Evolutionary conservation across 2,797 vertebrate species (phyloP).

Genomic region (Schizopygopsis malacanthus): DNA sequence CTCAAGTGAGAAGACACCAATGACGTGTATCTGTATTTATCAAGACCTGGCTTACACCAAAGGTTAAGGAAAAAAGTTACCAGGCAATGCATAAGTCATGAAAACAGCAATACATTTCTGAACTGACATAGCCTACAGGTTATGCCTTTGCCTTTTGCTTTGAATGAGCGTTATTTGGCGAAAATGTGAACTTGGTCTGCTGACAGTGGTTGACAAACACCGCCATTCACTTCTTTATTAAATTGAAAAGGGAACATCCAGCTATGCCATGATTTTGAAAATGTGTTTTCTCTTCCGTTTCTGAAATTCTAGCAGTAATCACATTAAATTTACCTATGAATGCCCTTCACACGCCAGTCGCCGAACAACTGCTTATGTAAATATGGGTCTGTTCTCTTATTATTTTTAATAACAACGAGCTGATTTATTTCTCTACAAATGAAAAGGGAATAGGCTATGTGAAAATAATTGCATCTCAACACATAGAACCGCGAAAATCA

Average conservation of each 20-base stretch:
- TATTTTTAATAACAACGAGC: constrained; percentile 20
- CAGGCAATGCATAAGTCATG: background rate
- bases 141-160: constrained; percentile 58
- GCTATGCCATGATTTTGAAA: constrained; percentile 41
- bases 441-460: background rate
- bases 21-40: constrained; percentile 46
- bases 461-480: background rate
- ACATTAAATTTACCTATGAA: constrained; percentile 55
- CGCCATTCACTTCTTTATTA: constrained; percentile 67
- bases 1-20: constrained; percentile 40
- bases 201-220: constrained; percentile 62
- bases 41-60: constrained; percentile 24
- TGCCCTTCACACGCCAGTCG: constrained; percentile 42
- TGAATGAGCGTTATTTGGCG: constrained; percentile 47
- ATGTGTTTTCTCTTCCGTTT: constrained; percentile 59
- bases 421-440: background rate
- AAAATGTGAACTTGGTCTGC: constrained; percentile 47
- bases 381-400: constrained; percentile 20
- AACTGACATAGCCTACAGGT: constrained; percentile 45
- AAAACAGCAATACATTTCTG: constrained; percentile 16
- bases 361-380: constrained; percentile 15
- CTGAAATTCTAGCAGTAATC: constrained; percentile 60
- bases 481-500: background rate
- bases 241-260: constrained; percentile 65
- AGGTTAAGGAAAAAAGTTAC: background rate